These are phyloP conservation scores for Phaethon lepturus DNA, from an alignment of 2,113 vertebrate species.

Conservation along the genomic window DNA sequence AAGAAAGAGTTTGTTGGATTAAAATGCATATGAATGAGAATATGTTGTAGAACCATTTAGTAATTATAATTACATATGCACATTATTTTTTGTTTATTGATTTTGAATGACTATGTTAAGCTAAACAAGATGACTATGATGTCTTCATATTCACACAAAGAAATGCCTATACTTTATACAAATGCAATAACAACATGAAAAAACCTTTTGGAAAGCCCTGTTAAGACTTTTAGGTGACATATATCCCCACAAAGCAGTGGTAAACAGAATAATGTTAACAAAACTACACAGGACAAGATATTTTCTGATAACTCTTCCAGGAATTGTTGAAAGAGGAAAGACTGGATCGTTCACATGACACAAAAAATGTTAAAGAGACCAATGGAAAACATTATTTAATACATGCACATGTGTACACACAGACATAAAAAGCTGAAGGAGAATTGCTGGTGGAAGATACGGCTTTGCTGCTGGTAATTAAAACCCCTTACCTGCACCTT, in stretches of 20 bases:
- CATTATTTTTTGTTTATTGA: neutral
- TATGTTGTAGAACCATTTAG: neutral
- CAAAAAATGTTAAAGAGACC: neutral
- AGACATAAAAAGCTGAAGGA: neutral
- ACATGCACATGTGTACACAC: neutral
- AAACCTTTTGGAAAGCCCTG: neutral
- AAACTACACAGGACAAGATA: neutral
- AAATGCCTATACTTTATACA: neutral
- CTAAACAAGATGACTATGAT: neutral
- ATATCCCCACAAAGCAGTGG: neutral
- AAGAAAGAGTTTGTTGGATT: neutral
- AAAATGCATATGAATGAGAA: fast-evolving
- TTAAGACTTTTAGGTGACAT: neutral
- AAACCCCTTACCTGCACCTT: neutral
- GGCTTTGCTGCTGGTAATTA: neutral
- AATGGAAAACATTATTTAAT: neutral
- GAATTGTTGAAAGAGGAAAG: neutral
- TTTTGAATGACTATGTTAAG: neutral
- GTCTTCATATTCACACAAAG: neutral
- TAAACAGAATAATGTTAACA: neutral
- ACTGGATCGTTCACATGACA: neutral
- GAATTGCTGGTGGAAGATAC: neutral
- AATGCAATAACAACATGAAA: neutral
- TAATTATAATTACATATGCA: neutral
- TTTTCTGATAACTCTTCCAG: neutral